A percentile compares a stretch with the other conserved stretches of the same genome.
Evolutionary conservation across 2,113 vertebrate genomes (phyloP).

Genomic region (Sebastes fasciatus): DNA sequence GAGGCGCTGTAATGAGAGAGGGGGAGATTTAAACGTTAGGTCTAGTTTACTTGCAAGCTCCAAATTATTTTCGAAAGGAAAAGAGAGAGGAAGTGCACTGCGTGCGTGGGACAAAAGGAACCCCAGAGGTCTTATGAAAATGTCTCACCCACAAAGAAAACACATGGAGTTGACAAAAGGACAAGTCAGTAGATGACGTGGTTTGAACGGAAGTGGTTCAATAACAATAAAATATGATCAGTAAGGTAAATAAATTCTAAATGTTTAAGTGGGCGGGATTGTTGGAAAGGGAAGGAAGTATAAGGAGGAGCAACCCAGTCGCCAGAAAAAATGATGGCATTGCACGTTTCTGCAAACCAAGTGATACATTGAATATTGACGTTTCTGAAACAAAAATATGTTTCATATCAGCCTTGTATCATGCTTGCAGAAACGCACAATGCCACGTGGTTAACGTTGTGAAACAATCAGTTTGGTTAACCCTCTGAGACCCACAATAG

Average conservation of each 20-base stretch:
- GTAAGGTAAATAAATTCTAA: conserved; percentile 17
- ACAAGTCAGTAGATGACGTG: conserved; percentile 14
- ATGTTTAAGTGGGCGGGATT: conserved; percentile 2
- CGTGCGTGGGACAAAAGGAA: conserved; percentile 17
- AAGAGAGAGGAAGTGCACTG: conserved; percentile 20
- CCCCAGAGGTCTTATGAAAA: conserved; percentile 33
- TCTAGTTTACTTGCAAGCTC: conserved; percentile 42
- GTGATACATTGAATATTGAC: no score
- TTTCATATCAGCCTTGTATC: no score
- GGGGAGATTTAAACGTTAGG: conserved; percentile 38
- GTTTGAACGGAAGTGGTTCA: conserved; percentile 7
- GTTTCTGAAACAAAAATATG: no score
- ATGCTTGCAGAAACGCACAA: no score
- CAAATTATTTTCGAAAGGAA: conserved; percentile 52
- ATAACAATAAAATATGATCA: conserved; percentile 31
- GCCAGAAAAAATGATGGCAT: no score
- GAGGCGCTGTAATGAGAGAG: conserved; percentile 60
- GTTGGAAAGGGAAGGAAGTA: conserved; percentile 1
- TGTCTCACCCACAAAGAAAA: conserved; percentile 49
- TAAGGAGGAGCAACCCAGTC: background rate
- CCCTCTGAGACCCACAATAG: no score
- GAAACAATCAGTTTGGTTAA: no score
- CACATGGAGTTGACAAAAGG: conserved; percentile 15
- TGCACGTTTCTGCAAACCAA: no score
- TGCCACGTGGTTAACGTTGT: no score